Evolutionary conservation across 2,797 vertebrate genomes (phyloP).

Genomic region (Sebastiscus tertius): DNA sequence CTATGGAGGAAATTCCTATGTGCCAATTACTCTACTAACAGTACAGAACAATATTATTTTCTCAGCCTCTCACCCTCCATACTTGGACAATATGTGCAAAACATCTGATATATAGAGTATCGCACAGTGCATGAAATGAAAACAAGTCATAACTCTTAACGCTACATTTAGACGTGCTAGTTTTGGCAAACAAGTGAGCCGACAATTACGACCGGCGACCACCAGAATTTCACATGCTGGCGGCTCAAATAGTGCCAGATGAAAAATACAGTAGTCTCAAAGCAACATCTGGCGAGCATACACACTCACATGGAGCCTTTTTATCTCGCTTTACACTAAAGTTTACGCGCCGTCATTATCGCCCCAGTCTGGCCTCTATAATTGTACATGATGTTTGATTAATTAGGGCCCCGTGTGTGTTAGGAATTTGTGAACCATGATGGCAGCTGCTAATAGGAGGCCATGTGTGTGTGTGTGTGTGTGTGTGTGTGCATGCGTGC

Average conservation of each 20-base stretch:
- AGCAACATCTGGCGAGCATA: slow-evolving; percentile 49
- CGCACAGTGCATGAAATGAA: slow-evolving; percentile 10
- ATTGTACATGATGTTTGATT: slow-evolving; percentile 65
- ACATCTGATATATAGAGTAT: not conserved
- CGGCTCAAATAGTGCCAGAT: not conserved
- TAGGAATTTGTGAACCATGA: slow-evolving; percentile 54
- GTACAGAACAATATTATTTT: slow-evolving; percentile 17
- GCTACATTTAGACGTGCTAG: not conserved
- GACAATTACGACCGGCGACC: not conserved
- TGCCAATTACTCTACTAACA: not conserved
- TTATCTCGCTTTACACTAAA: slow-evolving; percentile 45
- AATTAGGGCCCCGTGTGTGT: slow-evolving; percentile 51
- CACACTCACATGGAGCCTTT: slow-evolving; percentile 8
- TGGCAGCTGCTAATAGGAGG: slow-evolving; percentile 52
- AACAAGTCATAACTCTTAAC: not conserved
- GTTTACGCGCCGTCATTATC: slow-evolving; percentile 35
- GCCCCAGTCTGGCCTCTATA: slow-evolving; percentile 41
- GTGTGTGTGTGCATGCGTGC: not conserved
- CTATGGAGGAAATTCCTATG: not conserved
- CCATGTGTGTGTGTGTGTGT: slow-evolving; percentile 17
- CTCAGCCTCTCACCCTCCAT: not conserved
- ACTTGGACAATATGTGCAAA: not conserved
- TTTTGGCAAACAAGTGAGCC: not conserved
- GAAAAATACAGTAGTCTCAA: slow-evolving; percentile 4
- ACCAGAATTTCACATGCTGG: not conserved